These are phyloP conservation scores for Triplophysa rosa DNA, from an alignment of 2,113 vertebrate genomes.

Conservation along the genomic window DNA sequence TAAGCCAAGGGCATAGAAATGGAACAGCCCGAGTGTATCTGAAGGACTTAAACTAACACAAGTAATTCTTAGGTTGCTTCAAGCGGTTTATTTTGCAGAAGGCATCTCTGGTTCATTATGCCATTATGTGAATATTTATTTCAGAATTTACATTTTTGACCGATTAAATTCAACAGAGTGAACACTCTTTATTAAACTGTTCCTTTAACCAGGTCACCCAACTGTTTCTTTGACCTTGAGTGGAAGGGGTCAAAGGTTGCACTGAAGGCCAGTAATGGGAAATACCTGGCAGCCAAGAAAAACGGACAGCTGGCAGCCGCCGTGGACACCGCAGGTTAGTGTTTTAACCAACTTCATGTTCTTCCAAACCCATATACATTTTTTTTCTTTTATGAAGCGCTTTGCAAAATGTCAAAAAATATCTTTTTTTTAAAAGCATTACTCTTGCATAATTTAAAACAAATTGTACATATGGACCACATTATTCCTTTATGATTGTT, in stretches of 20 bases:
- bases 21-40: background rate
- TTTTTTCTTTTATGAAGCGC: no score
- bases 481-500: no score
- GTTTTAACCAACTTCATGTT: background rate
- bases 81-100: no score
- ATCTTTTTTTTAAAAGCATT: no score
- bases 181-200: background rate
- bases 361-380: no score
- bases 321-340: constrained; percentile 83
- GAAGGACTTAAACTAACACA: background rate
- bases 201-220: constrained; percentile 75
- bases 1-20: background rate
- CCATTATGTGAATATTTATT: no score
- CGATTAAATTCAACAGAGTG: background rate
- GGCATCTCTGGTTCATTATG: no score
- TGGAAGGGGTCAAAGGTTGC: constrained; percentile 88
- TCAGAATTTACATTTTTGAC: no score
- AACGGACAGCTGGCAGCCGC: constrained; percentile 92
- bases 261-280: constrained; percentile 86
- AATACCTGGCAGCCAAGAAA: constrained; percentile 92
- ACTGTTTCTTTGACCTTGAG: constrained; percentile 91
- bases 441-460: no score
- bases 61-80: no score
- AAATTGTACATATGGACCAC: no score
- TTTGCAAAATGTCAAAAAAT: no score